Evolutionary conservation across 2,888 invertebrate species (phyloP).

Genomic region (Metacarcinus magister): DNA sequence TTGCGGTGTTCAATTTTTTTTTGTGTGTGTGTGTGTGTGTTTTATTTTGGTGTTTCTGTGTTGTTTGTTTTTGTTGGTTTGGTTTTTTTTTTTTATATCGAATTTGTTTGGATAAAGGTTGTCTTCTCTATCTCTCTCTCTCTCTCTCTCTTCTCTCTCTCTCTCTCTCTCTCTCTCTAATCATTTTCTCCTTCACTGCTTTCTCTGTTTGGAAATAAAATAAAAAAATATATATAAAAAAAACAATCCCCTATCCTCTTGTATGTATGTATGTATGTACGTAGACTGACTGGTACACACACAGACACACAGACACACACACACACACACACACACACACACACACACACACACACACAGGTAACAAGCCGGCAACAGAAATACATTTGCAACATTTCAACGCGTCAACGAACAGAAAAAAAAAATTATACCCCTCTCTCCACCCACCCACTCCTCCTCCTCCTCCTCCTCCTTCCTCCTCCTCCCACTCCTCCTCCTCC

Average conservation of each 20-base stretch:
- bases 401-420: neutral
- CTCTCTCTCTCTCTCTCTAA: neutral
- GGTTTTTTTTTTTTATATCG: no score
- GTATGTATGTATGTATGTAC: neutral
- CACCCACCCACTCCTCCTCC: neutral
- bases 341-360: neutral
- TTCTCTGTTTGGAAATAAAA: neutral
- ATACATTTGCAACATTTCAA: neutral
- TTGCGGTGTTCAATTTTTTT: no score
- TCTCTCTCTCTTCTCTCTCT: constrained; percentile 30
- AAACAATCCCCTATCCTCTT: neutral
- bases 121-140: constrained; percentile 8
- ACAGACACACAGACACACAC: constrained; percentile 43
- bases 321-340: neutral
- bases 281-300: neutral
- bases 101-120: no score
- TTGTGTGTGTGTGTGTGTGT: no score
- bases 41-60: no score
- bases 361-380: neutral
- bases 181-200: neutral
- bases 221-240: no score
- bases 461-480: neutral
- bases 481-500: neutral
- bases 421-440: neutral
- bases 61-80: neutral